phyloP scores from a whole-genome alignment of 1,140 invertebrate genomes.

The Pogonus chalceus region DNA sequence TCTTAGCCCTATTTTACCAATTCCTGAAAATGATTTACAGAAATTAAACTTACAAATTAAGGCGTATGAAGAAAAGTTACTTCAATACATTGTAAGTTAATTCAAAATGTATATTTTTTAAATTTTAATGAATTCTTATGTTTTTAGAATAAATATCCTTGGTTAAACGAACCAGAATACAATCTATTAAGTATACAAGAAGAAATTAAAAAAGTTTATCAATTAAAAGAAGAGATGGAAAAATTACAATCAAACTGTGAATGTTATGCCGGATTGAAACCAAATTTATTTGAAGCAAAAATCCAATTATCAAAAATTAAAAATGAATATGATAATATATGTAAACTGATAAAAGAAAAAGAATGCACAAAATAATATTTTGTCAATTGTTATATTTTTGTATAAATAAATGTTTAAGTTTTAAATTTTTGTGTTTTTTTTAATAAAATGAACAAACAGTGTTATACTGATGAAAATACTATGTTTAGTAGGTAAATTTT shows the following conservation, averaged over 20 bases:
- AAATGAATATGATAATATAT: conserved; percentile 13
- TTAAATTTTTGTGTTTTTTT: conserved; percentile 5
- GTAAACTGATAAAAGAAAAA: conserved; percentile 6
- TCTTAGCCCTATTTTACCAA: conserved; percentile 11
- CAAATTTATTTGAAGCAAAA: conserved; percentile 23
- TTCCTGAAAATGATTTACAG: conserved; percentile 18
- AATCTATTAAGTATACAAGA: conserved; percentile 21
- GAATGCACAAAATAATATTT: neutral
- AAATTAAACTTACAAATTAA: conserved; percentile 24
- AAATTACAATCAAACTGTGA: conserved; percentile 21
- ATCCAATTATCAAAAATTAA: conserved; percentile 21
- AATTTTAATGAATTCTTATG: conserved; percentile 7
- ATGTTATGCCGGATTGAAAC: conserved; percentile 24
- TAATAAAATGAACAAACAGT: neutral
- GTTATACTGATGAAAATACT: no score
- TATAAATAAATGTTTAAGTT: conserved; percentile 2
- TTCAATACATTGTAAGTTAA: conserved; percentile 23
- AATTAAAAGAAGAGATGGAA: conserved; percentile 20
- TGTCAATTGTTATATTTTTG: conserved; percentile 8
- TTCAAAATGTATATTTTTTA: neutral
- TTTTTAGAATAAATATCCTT: conserved; percentile 28
- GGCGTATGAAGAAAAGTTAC: conserved; percentile 25
- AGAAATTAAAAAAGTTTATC: conserved; percentile 19
- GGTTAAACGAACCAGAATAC: conserved; percentile 23
- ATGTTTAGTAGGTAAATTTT: no score